Conservation (phyloP, 37 sponge, comb jelly and placozoan genomes). For the Ephydatia muelleri region DNA sequence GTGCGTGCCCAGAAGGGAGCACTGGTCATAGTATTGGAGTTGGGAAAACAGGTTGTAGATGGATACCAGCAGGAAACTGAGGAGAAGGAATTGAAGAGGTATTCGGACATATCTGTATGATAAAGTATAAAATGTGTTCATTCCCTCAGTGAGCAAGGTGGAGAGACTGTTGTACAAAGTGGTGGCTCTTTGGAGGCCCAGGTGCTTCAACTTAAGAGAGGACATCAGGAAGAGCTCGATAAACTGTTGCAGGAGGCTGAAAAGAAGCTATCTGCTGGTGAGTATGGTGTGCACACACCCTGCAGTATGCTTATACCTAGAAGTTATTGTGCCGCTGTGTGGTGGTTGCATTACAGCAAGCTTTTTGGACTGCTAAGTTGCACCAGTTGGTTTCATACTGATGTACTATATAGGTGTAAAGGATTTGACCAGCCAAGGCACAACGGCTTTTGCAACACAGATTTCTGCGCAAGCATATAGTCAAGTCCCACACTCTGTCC, state of each 20-base stretch:
- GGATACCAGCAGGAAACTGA: neutral
- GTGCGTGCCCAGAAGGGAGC: neutral
- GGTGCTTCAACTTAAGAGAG: conserved; percentile 20
- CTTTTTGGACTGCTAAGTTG: too few species aligned
- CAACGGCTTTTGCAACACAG: too few species aligned
- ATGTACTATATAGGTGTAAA: too few species aligned
- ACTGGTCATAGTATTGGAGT: neutral
- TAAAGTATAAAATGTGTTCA: neutral
- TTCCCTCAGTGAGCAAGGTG: neutral
- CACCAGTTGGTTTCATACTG: too few species aligned
- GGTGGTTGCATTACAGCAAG: too few species aligned
- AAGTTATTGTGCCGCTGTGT: too few species aligned
- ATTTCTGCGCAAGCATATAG: too few species aligned
- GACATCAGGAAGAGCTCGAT: conserved; percentile 33
- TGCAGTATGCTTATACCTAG: neutral
- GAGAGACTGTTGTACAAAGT: neutral
- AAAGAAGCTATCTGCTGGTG: conserved; percentile 34
- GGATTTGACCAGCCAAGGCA: too few species aligned
- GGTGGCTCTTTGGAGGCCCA: conserved; percentile 13
- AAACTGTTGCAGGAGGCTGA: conserved; percentile 23
- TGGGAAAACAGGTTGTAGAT: neutral
- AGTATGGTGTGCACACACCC: neutral
- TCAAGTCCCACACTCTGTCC: too few species aligned
- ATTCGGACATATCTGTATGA: neutral
- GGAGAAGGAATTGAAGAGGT: neutral